A percentile compares a stretch with the other conserved stretches of the same genome.
Evolutionary conservation across 2,113 vertebrate genomes (phyloP).

Genomic region (Nothobranchius kuhntae): DNA sequence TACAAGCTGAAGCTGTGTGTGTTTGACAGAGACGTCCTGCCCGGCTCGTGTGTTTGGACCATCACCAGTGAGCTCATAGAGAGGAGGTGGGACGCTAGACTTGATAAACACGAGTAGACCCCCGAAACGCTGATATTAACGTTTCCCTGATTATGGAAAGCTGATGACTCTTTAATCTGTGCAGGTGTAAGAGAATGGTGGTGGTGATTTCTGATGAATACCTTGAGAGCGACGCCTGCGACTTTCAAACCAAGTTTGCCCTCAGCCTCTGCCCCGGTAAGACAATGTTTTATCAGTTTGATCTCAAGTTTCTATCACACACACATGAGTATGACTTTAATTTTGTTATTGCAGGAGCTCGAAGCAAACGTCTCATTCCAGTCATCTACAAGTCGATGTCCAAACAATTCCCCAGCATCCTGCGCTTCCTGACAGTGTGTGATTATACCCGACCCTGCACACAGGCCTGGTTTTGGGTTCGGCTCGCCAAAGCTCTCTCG

Average conservation of each 20-base stretch:
- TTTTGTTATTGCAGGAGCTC: constrained; percentile 81
- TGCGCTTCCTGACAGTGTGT: constrained; percentile 92
- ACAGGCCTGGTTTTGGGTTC: constrained; percentile 92
- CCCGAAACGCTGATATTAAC: too few relatives aligned
- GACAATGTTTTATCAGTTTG: not conserved
- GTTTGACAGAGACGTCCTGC: constrained; percentile 93
- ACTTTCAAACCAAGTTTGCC: constrained; percentile 99
- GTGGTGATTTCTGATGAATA: constrained; percentile 96
- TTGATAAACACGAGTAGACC: too few relatives aligned
- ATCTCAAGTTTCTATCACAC: too few relatives aligned
- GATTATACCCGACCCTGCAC: constrained; percentile 94
- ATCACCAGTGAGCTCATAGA: constrained; percentile 97
- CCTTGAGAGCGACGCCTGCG: constrained; percentile 91
- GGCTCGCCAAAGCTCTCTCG: constrained; percentile 91
- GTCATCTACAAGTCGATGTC: constrained; percentile 92
- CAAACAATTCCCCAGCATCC: constrained; percentile 91
- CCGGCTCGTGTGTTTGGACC: constrained; percentile 93
- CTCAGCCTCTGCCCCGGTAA: constrained; percentile 95
- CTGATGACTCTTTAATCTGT: not conserved
- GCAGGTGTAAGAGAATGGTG: constrained; percentile 95
- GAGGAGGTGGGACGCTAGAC: constrained; percentile 77
- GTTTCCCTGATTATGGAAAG: constrained; percentile 3
- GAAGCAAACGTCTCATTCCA: constrained; percentile 90
- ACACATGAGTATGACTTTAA: not conserved
- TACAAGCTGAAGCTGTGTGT: constrained; percentile 92